A percentile compares a stretch with the other conserved stretches of the same genome.
Conservation (phyloP, 2,113 vertebrate species). For the Lophochroa leadbeateri region DNA sequence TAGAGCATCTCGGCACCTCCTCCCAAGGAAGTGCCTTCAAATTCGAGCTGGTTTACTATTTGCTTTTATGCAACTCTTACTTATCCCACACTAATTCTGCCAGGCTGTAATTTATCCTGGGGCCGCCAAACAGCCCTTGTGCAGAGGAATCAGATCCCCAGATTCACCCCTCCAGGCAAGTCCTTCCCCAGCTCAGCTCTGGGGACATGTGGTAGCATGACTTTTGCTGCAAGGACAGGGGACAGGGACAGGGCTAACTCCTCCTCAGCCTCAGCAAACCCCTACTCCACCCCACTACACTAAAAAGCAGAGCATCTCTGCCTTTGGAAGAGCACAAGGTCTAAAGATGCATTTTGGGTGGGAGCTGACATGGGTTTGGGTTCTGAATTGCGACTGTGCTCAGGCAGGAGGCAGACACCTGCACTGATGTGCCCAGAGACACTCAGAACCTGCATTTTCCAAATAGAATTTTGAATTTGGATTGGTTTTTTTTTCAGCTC, state of each 20-base stretch:
- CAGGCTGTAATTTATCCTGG: background rate
- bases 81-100: background rate
- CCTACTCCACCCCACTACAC: background rate
- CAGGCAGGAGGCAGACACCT: background rate
- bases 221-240: background rate
- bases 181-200: background rate
- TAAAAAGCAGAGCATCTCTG: fast-evolving
- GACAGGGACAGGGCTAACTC: background rate
- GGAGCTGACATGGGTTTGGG: background rate
- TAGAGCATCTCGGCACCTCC: background rate
- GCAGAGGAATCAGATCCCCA: background rate
- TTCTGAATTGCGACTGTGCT: background rate
- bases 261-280: background rate
- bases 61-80: background rate
- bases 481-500: background rate
- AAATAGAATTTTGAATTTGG: background rate
- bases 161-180: background rate
- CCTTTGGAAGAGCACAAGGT: background rate
- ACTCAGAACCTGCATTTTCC: background rate
- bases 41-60: background rate
- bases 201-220: fast-evolving
- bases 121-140: background rate
- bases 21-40: background rate
- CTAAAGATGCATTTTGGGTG: background rate
- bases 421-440: background rate